phyloP scores from a whole-genome alignment of 92 coral and sea anemone genomes.

The Chrysogorgia sp. region DNA sequence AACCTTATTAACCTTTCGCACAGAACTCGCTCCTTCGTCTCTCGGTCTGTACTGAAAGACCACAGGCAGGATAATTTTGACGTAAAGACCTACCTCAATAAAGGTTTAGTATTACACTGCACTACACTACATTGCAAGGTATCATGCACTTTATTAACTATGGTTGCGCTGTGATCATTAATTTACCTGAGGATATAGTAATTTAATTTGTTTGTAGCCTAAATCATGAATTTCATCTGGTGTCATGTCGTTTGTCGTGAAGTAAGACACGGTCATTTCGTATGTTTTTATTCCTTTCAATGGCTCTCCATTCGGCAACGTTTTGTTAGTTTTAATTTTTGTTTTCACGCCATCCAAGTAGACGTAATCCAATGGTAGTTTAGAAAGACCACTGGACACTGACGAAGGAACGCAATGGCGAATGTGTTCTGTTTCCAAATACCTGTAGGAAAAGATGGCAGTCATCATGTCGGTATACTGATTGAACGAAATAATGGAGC shows the following conservation, averaged over 20 bases:
- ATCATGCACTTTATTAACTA: background rate
- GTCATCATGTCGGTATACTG: too few relatives aligned
- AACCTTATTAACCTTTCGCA: too few relatives aligned
- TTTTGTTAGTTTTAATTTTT: constrained; percentile 66
- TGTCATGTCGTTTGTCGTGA: constrained; percentile 76
- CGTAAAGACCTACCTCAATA: too few relatives aligned
- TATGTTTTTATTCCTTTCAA: constrained; percentile 79
- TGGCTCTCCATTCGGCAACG: constrained; percentile 70
- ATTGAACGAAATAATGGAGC: too few relatives aligned
- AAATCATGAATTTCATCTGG: constrained; percentile 73
- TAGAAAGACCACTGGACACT: constrained; percentile 80
- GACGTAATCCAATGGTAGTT: constrained; percentile 76
- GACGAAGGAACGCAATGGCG: constrained; percentile 83
- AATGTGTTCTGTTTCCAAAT: constrained; percentile 70
- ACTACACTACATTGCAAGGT: background rate
- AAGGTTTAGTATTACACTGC: background rate
- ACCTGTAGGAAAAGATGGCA: constrained; percentile 61
- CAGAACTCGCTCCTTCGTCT: too few relatives aligned
- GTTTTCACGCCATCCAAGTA: constrained; percentile 70
- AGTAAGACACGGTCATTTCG: constrained; percentile 66
- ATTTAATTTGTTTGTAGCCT: constrained; percentile 67
- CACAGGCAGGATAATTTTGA: too few relatives aligned
- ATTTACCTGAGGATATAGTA: constrained; percentile 78
- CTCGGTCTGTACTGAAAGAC: too few relatives aligned
- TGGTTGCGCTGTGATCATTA: background rate